Conservation (phyloP, 2,888 invertebrate genomes). For the Fragum sueziense region DNA sequence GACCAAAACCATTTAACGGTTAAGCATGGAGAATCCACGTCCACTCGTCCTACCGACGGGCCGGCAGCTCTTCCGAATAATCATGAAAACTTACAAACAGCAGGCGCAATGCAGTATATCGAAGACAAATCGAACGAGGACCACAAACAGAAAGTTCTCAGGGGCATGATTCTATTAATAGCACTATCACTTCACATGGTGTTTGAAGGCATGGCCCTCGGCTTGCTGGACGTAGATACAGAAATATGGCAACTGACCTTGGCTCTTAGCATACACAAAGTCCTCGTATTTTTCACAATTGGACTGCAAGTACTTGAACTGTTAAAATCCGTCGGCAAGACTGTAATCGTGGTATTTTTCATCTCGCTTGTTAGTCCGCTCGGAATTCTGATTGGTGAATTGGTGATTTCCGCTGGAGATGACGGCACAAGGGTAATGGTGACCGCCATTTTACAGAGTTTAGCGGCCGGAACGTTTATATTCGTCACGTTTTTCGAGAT, state of each 20-base stretch:
- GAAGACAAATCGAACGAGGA: background rate
- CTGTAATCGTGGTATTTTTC: background rate
- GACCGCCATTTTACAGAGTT: constrained; percentile 20
- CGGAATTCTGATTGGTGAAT: constrained; percentile 29
- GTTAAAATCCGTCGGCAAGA: constrained; percentile 31
- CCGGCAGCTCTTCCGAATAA: background rate
- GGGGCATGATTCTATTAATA: constrained; percentile 83
- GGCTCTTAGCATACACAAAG: constrained; percentile 85
- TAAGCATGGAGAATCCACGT: too few species aligned
- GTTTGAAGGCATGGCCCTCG: constrained; percentile 85
- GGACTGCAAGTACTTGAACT: constrained; percentile 30
- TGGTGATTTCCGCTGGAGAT: constrained; percentile 9
- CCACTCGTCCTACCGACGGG: too few species aligned
- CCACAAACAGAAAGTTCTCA: constrained; percentile 30
- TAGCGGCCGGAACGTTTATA: constrained; percentile 35
- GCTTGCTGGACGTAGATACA: constrained; percentile 80
- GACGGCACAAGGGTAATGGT: background rate
- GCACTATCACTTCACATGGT: constrained; percentile 85
- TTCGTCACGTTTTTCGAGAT: constrained; percentile 49
- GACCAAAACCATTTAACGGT: too few species aligned
- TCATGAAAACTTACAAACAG: background rate
- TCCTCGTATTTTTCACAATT: constrained; percentile 82
- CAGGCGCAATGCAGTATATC: background rate
- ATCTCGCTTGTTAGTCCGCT: constrained; percentile 24
- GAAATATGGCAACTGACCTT: constrained; percentile 78